These are phyloP conservation scores for Globicephala melas DNA, from an alignment of 2,113 vertebrate species.

Conservation along the genomic window DNA sequence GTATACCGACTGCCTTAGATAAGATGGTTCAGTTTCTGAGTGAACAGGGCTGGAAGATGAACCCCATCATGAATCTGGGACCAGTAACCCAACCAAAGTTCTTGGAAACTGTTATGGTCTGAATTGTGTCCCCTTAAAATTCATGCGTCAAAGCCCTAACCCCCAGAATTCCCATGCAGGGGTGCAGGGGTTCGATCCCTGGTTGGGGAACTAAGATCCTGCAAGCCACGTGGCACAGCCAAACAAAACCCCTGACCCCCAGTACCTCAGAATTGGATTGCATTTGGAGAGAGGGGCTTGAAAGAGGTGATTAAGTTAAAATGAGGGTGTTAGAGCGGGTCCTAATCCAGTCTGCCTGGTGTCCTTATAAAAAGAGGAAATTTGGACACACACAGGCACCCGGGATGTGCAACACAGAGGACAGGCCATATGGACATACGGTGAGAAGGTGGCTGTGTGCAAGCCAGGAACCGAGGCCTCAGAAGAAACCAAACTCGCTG, in stretches of 20 bases:
- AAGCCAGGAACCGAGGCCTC: not conserved
- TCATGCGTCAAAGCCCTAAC: not conserved
- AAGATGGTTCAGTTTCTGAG: not conserved
- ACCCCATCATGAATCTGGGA: not conserved
- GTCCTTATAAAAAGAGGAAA: not conserved
- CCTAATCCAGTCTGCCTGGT: not conserved
- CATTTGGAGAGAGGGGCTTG: not conserved
- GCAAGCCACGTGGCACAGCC: not conserved
- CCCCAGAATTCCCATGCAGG: not conserved
- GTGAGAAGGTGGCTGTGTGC: not conserved
- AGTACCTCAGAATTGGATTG: not conserved
- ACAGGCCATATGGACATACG: not conserved
- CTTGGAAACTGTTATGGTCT: not conserved
- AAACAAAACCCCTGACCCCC: not conserved
- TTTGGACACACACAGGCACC: not conserved
- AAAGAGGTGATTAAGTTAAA: not conserved
- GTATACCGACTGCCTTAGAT: not conserved
- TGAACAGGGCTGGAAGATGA: not conserved
- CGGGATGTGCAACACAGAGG: not conserved
- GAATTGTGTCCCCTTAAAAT: not conserved
- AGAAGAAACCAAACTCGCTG: not conserved
- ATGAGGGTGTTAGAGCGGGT: not conserved
- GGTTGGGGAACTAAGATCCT: not conserved
- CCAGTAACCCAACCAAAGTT: not conserved
- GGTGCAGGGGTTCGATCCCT: not conserved